Conservation (phyloP, 2,888 invertebrate genomes). For the Tupiocoris notatus region DNA sequence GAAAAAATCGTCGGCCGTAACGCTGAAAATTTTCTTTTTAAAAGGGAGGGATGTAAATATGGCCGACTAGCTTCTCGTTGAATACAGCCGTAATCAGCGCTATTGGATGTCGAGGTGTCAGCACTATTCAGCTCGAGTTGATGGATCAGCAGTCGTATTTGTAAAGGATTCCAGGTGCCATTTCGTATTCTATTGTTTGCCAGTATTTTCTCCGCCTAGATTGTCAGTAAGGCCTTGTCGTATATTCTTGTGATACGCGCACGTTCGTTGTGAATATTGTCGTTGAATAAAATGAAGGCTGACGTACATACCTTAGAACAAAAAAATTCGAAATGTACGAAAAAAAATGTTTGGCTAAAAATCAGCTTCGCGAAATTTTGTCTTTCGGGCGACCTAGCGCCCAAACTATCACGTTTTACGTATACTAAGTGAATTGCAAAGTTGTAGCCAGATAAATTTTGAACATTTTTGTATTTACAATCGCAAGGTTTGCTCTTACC, state of each 20-base stretch:
- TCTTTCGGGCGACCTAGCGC: too few species aligned
- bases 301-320: too few species aligned
- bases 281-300: too few species aligned
- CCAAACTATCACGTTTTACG: too few species aligned
- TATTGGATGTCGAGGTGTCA: constrained; percentile 29
- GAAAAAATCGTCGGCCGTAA: too few species aligned
- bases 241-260: background rate
- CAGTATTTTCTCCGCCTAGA: background rate
- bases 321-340: too few species aligned
- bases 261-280: background rate
- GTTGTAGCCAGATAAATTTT: too few species aligned
- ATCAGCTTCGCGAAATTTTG: too few species aligned
- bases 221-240: background rate
- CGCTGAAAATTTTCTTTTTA: constrained; percentile 5
- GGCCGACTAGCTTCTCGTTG: constrained; percentile 4
- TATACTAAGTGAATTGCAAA: too few species aligned
- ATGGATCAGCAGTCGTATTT: constrained; percentile 29
- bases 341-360: too few species aligned
- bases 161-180: constrained; percentile 40
- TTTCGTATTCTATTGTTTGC: background rate
- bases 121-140: constrained; percentile 36
- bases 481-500: too few species aligned
- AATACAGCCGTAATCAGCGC: constrained; percentile 30
- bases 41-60: background rate
- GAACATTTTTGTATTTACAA: too few species aligned